Evolutionary conservation across 2,113 vertebrate species (phyloP), one percentile per base, ranked within the genome.

Genomic region (Steatornis caripensis): DNA sequence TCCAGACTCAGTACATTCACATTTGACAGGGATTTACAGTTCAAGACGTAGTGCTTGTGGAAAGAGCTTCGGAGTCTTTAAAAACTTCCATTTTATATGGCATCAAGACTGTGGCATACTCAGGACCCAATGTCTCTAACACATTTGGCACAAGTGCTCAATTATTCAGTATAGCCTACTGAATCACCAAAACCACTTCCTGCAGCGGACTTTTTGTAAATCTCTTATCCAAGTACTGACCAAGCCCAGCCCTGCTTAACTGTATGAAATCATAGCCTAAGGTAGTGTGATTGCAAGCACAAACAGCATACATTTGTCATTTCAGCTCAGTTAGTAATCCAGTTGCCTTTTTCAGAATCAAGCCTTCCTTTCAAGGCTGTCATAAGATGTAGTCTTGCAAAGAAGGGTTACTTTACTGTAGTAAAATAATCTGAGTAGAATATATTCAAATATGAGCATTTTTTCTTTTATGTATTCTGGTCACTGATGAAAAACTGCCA

Each of bases 151-250:
- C 34, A 26, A 60, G 14, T 69, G 70, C 55, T 61, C 2, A 6
- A 34, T 79, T 95, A 94, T 78, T 96, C 80, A 78, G 43, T 70
- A n/a, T 2, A 91, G 37, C n/a, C 88, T 62, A 54, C 66, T 95
- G 93, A 97, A 95, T 97, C 96, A 97, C 84, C 85, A 89, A 95
- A 97, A 65, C 89, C 93, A 97, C 96, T 98, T 97, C 95, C 97
- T 97, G 91, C 83, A 91, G 70, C 14, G 3, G 77, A 70, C 82
- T 94, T 84, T 83, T 60, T 78, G 74, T 84, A 91, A 89, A 62
- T 87, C 80, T 87, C 87, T 89, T 97, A 93, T 89, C 94, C 96
- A 92, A 83, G 76, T 75, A 95, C 53, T 95, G 93, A 94, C 96
- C 93, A 91, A 97, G 77, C 96, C 95, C 96, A 95, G 79, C 81